phyloP scores from a whole-genome alignment of 2,113 vertebrate species.

The Lasiurus cinereus region DNA sequence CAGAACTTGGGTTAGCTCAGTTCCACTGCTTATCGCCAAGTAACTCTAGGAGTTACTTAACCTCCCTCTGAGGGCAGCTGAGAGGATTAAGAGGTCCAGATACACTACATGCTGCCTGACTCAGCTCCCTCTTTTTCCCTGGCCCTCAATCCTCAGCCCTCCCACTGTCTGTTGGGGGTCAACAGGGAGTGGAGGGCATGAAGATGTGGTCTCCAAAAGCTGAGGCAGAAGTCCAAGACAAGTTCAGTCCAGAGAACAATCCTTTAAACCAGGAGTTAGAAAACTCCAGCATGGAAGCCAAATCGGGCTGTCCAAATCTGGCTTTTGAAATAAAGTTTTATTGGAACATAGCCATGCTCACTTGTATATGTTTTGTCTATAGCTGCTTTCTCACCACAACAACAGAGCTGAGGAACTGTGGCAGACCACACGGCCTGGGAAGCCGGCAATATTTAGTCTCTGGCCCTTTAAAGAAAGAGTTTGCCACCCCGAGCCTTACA shows the following conservation, averaged over 20 bases:
- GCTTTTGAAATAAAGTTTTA: constrained; percentile 65
- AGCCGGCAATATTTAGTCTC: constrained; percentile 17
- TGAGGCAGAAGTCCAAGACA: background rate
- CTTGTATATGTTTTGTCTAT: background rate
- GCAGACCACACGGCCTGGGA: background rate
- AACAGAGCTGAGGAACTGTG: background rate
- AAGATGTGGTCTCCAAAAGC: background rate
- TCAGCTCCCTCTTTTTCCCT: background rate
- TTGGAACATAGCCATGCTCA: background rate
- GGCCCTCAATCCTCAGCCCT: background rate
- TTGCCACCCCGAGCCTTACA: background rate
- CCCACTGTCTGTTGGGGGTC: background rate
- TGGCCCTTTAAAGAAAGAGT: background rate
- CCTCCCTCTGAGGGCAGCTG: background rate
- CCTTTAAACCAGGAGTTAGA: background rate
- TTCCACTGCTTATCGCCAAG: background rate
- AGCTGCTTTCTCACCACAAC: background rate
- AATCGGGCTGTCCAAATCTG: background rate
- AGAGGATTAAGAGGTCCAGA: background rate
- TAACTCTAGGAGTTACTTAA: background rate
- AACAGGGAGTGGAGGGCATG: background rate
- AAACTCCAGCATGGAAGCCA: background rate
- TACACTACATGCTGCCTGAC: rapidly evolving
- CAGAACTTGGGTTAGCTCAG: background rate
- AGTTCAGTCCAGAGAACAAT: background rate